Base-by-base conservation (phyloP, 2,113 vertebrate genomes). In the Phodopus roborovskii region DNA sequence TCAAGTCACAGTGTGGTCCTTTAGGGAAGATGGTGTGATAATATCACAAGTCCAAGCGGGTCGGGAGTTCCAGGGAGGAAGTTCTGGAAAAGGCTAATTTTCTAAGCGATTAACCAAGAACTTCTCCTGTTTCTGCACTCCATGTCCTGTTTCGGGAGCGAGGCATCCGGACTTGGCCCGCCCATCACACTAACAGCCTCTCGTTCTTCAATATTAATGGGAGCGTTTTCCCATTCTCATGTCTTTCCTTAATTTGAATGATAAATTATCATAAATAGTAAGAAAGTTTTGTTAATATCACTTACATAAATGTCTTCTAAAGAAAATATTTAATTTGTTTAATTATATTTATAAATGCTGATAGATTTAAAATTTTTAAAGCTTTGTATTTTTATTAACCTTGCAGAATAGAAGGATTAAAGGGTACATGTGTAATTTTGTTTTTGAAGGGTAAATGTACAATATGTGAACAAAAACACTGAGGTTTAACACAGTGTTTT, bases 21-120 rank as follows among this genome's bases (percentile, higher is more conserved):
- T 90, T 60, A 88, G 86, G 95, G 96, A 92, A 96, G 79, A 94
- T 50, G 94, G 93, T 96, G 66, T 81, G 33, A 88, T 90, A 95
- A 94, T 92, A 97, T 92, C 86, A 64, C 78, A 89, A 96, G 87
- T 94, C 95, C 82, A 91, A 96, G 94, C 84, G 96, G 97, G 94
- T 96, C 97, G 97, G 94, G 88, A 94, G 79, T 96, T 97, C 94
- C 42, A 66, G 91, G 91, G 95, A 98, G 97, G 97, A 94, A 94
- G 94, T 88, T 95, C 88, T 93, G 92, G 88, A 94, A 91, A 95
- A 98, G 98, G 95, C 94, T 98, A 90, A 97, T 98, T 97, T 98
- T 98, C 95, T 96, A 96, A 97, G 89, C 90, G 96, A 96, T 98
- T 97, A 96, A 97, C 84, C 86, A 97, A 96, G 93, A 98, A 97